These are phyloP conservation scores for Apeira syringaria DNA, from an alignment of 2,888 invertebrate genomes.

Conservation along the genomic window DNA sequence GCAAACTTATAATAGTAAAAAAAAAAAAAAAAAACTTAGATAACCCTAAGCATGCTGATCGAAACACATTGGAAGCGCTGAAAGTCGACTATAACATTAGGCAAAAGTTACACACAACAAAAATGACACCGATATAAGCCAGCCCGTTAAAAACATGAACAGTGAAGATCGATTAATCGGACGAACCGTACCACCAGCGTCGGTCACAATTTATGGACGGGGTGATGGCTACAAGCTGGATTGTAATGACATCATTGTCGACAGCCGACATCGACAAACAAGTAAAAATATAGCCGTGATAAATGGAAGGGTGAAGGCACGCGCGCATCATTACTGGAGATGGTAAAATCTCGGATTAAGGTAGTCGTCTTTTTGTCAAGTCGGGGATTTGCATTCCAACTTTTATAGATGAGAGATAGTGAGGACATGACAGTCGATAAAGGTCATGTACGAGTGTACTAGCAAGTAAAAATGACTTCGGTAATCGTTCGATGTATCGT, in stretches of 20 bases:
- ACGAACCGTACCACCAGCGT: constrained; percentile 68
- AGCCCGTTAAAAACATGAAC: constrained; percentile 35
- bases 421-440: too few relatives aligned
- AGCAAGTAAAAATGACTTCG: too few relatives aligned
- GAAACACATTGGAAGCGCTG: too few relatives aligned
- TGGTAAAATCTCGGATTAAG: constrained; percentile 7
- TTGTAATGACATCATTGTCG: constrained; percentile 80
- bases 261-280: constrained; percentile 73
- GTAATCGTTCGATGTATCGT: too few relatives aligned
- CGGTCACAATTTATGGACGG: constrained; percentile 77
- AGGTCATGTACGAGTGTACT: too few relatives aligned
- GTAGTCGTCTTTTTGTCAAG: too few relatives aligned
- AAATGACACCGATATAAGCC: not conserved
- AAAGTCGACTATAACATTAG: constrained; percentile 8
- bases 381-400: too few relatives aligned
- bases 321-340: constrained; percentile 63
- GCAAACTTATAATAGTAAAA: too few relatives aligned
- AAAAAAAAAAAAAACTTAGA: too few relatives aligned
- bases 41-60: too few relatives aligned
- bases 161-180: constrained; percentile 71
- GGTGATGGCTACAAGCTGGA: constrained; percentile 66
- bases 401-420: too few relatives aligned
- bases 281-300: constrained; percentile 76
- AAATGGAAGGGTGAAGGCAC: constrained; percentile 66
- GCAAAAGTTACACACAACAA: not conserved